Conservation (phyloP, 2,113 vertebrate genomes). For the Edolisoma coerulescens region DNA sequence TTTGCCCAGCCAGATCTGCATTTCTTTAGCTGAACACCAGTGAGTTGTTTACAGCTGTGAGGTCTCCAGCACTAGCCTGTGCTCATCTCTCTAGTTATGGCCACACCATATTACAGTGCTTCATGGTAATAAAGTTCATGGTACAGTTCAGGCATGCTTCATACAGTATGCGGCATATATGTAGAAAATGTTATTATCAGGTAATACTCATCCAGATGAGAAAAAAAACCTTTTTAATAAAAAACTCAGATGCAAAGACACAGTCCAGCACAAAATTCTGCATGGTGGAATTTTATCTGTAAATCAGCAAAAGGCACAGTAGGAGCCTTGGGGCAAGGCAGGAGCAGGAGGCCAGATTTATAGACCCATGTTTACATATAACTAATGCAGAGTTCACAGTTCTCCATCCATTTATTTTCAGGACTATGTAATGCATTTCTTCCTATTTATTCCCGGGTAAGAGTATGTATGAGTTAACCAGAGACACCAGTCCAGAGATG, state of each 20-base stretch:
- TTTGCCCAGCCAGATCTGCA: neutral
- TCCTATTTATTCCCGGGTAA: neutral
- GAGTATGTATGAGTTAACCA: neutral
- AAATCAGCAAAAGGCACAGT: neutral
- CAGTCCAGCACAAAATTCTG: neutral
- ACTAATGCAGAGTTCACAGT: neutral
- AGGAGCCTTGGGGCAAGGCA: neutral
- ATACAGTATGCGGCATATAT: neutral
- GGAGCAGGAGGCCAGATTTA: neutral
- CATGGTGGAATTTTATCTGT: neutral
- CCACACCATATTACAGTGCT: neutral
- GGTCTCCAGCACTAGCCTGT: neutral
- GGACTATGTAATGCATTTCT: neutral
- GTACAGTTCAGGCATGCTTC: neutral
- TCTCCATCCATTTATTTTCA: neutral
- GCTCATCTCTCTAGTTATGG: neutral
- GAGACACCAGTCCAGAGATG: neutral
- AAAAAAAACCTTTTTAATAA: neutral
- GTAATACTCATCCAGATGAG: neutral
- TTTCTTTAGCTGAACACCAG: neutral
- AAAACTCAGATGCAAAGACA: neutral
- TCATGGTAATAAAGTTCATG: neutral
- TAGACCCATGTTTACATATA: neutral
- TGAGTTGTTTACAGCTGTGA: neutral
- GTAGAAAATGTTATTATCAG: neutral